Conservation (phyloP, 2,888 invertebrate species). For the Tenodera sinensis region DNA sequence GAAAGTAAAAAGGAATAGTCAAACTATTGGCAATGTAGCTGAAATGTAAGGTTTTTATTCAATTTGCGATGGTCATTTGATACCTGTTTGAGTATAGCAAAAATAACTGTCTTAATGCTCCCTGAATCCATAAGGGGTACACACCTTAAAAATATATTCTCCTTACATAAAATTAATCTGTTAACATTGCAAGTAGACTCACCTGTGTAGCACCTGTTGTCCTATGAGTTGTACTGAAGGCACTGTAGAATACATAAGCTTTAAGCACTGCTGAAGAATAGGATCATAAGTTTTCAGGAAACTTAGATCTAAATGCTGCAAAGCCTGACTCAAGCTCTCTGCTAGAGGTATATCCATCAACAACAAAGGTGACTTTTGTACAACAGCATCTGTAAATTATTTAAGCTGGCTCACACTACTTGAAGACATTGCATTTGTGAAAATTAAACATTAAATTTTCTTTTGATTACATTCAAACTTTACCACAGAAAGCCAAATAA, state of each 20-base stretch:
- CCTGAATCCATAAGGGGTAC: too few species aligned
- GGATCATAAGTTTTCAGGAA: slow-evolving; percentile 17
- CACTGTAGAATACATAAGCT: slow-evolving; percentile 44
- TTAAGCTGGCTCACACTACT: too few species aligned
- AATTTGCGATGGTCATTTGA: too few species aligned
- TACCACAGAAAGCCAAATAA: too few species aligned
- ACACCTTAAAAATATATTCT: not conserved
- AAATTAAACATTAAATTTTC: too few species aligned
- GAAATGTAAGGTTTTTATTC: too few species aligned
- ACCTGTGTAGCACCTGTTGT: slow-evolving; percentile 46
- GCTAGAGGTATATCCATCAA: not conserved
- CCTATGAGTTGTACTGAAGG: slow-evolving; percentile 49
- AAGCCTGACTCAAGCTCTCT: not conserved
- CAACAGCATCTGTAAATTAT: not conserved
- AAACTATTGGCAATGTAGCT: too few species aligned
- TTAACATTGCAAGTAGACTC: slow-evolving; percentile 38
- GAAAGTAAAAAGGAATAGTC: too few species aligned
- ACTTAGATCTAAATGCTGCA: slow-evolving; percentile 6
- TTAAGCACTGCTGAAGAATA: slow-evolving; percentile 44
- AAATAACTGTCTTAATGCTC: too few species aligned
- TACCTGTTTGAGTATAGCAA: too few species aligned
- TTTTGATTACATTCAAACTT: too few species aligned
- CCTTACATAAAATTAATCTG: not conserved
- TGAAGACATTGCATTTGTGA: too few species aligned
- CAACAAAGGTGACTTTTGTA: not conserved